phyloP scores from a whole-genome alignment of 2,113 vertebrate species.

The Leptodactylus fuscus region DNA sequence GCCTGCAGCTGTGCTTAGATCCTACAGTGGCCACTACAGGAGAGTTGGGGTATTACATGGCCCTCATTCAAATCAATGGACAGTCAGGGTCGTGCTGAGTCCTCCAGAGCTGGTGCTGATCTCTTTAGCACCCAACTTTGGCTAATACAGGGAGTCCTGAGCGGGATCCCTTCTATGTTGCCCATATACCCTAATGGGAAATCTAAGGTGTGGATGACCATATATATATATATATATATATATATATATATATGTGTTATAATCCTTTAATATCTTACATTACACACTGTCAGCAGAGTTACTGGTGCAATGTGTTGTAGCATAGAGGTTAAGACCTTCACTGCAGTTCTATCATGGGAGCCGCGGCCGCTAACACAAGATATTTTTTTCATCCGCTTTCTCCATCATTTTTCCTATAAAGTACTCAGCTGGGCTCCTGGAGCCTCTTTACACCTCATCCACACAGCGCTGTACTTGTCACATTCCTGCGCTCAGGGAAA shows the following conservation, averaged over 20 bases:
- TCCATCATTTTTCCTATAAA: slow-evolving; percentile 20
- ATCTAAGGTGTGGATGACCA: no score
- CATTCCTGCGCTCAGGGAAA: slow-evolving; percentile 54
- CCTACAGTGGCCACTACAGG: background rate
- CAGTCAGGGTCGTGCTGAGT: background rate
- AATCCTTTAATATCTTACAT: no score
- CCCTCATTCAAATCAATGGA: background rate
- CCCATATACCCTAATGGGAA: background rate
- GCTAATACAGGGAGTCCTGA: background rate
- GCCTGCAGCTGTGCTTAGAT: background rate
- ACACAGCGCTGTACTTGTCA: slow-evolving; percentile 15
- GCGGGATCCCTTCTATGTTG: background rate
- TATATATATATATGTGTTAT: no score
- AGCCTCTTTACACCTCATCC: slow-evolving; percentile 45
- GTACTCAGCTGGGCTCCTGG: slow-evolving; percentile 10
- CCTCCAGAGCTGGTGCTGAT: background rate
- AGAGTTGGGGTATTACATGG: background rate
- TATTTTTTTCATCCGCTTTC: background rate
- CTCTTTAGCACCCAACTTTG: background rate
- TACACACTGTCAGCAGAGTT: no score
- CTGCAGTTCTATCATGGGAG: background rate
- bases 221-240: no score
- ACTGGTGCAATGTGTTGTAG: background rate
- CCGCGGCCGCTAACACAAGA: background rate
- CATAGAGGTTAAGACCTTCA: background rate